Conservation (phyloP, 2,113 vertebrate genomes). For the Setophaga petechia region DNA sequence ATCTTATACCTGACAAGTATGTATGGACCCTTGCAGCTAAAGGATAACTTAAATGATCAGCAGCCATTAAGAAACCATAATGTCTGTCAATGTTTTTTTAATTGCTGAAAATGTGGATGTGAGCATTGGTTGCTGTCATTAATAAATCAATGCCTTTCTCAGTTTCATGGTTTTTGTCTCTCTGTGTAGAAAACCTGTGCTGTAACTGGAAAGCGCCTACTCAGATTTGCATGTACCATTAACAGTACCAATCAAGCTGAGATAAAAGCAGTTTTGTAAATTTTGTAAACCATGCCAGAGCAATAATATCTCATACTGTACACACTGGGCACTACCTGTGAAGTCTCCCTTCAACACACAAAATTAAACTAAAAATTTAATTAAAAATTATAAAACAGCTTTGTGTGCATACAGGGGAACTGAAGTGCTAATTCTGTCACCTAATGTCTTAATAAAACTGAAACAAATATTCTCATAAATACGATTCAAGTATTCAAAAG, state of each 20-base stretch:
- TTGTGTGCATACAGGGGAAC: not conserved
- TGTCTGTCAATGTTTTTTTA: not conserved
- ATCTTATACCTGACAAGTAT: not conserved
- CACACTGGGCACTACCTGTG: not conserved
- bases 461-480: not conserved
- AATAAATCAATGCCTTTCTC: slow-evolving; percentile 34
- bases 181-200: not conserved
- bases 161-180: not conserved
- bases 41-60: not conserved
- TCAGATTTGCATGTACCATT: not conserved
- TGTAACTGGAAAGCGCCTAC: not conserved
- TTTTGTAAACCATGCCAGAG: not conserved
- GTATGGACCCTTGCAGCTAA: not conserved
- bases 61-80: not conserved
- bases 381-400: not conserved
- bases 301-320: not conserved
- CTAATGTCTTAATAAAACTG: not conserved
- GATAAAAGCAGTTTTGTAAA: not conserved
- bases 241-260: not conserved
- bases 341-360: not conserved
- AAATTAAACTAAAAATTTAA: not conserved
- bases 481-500: not conserved
- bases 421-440: not conserved
- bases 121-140: slow-evolving; percentile 8
- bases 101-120: not conserved